Evolutionary conservation across 2,113 vertebrate species (phyloP), one percentile per base, ranked within the genome.

Genomic region (Callopanchax toddi): DNA sequence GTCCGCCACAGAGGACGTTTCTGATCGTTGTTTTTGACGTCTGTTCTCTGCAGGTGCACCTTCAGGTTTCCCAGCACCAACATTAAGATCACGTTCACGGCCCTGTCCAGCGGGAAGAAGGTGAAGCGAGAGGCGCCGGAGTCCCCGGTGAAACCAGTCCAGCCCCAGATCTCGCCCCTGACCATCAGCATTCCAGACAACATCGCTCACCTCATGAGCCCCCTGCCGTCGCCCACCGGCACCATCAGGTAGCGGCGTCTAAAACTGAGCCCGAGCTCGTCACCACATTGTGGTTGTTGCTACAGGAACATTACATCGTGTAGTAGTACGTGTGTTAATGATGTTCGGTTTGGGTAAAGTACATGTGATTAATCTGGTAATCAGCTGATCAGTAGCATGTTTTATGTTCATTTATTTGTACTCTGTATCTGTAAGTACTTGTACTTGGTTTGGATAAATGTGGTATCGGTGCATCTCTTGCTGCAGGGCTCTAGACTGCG

Each of bases 101-200:
- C 96, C 11, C 89, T 99, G 81, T 94, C 95, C 86, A 95, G 91
- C 13, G 93, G 94, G 60, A 95, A 93, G 86, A 94, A 94, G 51
- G 91, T 92, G 82, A 93, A 93, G 76, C 94, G 93, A 34, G 96
- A 98, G 78, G 93, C 93, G 0, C 94, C 95, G 0, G 95, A 94
- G 88, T 98, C 96, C 3, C 96, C 95, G 0, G 92, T 97, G 87
- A 96, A 96, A 76, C 91, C 94, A 0, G 94, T 95, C 26, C 97
- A 97, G 89, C 95, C 96, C 6, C 95, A 96, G 84, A 96, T 98
- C 90, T 94, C 97, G 43, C 96, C 97, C 0, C 91, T 99, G 73
- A 98, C 96, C 89, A 98, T 98, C 92, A 98, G 94, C 95, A 98
- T 99, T 94, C 96, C 97, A 85, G 96, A 99, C 83, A 96, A 95